Evolutionary conservation across 2,888 invertebrate species (phyloP).

Genomic region (Phaonia tiefii): DNA sequence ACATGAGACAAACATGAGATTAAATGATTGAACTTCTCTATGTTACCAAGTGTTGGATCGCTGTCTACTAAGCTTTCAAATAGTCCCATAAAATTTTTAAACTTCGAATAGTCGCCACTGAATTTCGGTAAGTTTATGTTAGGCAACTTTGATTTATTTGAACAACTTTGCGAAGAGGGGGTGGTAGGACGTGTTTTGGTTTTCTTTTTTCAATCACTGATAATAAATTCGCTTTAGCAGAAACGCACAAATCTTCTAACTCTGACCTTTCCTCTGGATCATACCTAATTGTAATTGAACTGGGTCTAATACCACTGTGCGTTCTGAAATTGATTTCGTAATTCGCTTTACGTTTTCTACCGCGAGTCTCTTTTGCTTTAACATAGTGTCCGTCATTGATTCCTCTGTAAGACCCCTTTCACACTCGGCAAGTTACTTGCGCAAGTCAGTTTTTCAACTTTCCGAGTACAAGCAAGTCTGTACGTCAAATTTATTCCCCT

Average conservation of each 20-base stretch:
- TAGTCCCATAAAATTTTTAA: conserved; percentile 54
- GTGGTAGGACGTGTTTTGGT: conserved; percentile 4
- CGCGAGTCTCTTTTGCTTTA: too few species aligned
- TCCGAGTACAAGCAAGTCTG: too few species aligned
- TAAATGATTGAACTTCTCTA: conserved; percentile 57
- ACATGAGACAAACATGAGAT: conserved; percentile 39
- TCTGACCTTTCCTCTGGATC: neutral
- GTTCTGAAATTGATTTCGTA: neutral
- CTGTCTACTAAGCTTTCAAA: conserved; percentile 45
- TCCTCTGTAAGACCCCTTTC: too few species aligned
- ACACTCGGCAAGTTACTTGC: too few species aligned
- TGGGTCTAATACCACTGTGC: neutral
- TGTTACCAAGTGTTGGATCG: conserved; percentile 48
- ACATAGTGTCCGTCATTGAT: too few species aligned
- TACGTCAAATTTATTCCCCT: too few species aligned
- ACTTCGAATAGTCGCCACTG: conserved; percentile 46
- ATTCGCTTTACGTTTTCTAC: neutral
- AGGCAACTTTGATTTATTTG: conserved; percentile 16
- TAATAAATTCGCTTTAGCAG: conserved; percentile 23
- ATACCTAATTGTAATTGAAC: conserved; percentile 25
- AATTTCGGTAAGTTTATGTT: conserved; percentile 37
- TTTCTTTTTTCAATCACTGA: conserved; percentile 11
- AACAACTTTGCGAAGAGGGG: neutral
- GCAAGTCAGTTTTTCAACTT: too few species aligned
- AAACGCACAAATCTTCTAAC: conserved; percentile 24